These are phyloP conservation scores for Meghimatium bilineatum DNA, from an alignment of 2,888 invertebrate species.

Conservation along the genomic window DNA sequence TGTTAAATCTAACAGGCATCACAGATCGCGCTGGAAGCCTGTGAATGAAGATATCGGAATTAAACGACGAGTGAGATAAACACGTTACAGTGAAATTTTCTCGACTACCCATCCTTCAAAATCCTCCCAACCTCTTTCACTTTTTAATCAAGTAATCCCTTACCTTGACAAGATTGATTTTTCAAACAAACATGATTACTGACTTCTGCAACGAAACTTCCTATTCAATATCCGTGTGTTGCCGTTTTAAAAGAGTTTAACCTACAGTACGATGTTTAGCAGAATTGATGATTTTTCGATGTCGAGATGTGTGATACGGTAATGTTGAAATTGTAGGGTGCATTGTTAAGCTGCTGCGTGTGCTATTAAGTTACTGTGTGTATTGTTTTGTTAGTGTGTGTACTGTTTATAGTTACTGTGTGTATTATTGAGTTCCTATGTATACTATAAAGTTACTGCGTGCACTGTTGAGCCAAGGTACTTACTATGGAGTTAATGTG, in stretches of 20 bases:
- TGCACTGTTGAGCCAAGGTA: too few relatives aligned
- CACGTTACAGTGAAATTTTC: neutral
- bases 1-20: neutral
- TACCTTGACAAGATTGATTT: neutral
- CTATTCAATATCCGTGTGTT: neutral
- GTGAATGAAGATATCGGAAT: neutral
- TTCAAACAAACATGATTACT: neutral
- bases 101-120: neutral
- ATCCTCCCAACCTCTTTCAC: neutral
- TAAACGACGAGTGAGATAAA: neutral
- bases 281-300: too few relatives aligned
- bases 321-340: too few relatives aligned
- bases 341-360: too few relatives aligned
- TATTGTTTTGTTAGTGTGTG: too few relatives aligned
- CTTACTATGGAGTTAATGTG: too few relatives aligned
- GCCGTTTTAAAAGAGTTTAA: neutral
- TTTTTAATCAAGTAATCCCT: neutral
- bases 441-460: too few relatives aligned
- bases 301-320: too few relatives aligned
- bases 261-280: neutral
- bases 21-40: neutral
- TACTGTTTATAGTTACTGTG: too few relatives aligned
- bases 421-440: too few relatives aligned
- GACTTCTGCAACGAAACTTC: neutral
- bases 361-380: too few relatives aligned